phyloP scores from a whole-genome alignment of 2,888 invertebrate species.

The Alentia gelatinosa region DNA sequence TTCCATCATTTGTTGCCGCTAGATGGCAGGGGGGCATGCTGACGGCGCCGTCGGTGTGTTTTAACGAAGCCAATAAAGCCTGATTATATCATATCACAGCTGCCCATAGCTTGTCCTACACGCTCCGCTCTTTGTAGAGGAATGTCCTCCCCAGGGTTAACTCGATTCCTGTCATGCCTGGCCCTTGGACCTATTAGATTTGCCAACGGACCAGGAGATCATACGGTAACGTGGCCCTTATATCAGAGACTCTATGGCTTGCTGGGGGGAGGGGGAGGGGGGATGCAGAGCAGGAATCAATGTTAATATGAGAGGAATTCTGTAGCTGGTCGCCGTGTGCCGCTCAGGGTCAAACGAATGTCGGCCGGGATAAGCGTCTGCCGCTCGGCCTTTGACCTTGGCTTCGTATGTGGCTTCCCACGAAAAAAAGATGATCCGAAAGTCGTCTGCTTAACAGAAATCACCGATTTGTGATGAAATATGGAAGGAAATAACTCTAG shows the following conservation, averaged over 20 bases:
- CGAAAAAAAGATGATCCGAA: not conserved
- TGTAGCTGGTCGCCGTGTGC: not conserved
- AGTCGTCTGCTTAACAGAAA: not conserved
- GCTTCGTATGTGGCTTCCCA: slow-evolving; percentile 3
- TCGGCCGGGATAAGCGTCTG: not conserved
- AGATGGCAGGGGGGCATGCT: not conserved
- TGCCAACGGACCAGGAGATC: not conserved
- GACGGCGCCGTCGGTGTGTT: not conserved
- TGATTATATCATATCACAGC: not conserved
- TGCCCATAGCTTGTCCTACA: slow-evolving; percentile 5
- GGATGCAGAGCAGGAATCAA: slow-evolving; percentile 3
- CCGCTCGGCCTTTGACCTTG: not conserved
- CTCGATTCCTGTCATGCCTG: not conserved
- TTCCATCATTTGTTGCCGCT: not conserved
- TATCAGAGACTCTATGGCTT: not conserved
- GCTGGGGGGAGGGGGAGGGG: not conserved
- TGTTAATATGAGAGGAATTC: not conserved
- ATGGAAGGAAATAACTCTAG: not conserved
- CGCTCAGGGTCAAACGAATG: not conserved
- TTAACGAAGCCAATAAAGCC: slow-evolving; percentile 31
- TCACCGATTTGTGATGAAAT: too few relatives aligned
- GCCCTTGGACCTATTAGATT: not conserved
- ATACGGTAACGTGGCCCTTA: not conserved
- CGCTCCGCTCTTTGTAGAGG: not conserved
- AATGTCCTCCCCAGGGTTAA: not conserved